Conservation (phyloP, 2,888 invertebrate genomes). For the Tetragonisca angustula region DNA sequence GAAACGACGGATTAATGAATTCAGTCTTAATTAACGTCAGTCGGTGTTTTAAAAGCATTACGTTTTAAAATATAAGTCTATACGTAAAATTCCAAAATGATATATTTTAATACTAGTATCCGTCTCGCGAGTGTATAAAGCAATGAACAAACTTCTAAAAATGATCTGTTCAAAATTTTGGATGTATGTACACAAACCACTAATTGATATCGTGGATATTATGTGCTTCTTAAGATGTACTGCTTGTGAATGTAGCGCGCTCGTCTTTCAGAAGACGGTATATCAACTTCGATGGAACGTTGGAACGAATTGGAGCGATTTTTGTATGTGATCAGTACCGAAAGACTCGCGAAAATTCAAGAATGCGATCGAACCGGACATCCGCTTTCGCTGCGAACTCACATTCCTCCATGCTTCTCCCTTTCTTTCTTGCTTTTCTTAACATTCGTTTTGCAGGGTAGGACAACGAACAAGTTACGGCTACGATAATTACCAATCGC, state of each 20-base stretch:
- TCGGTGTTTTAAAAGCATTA: not conserved
- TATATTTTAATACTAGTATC: not conserved
- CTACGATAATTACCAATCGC: conserved; percentile 26
- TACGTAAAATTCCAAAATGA: not conserved
- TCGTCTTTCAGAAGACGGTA: conserved; percentile 31
- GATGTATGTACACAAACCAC: not conserved
- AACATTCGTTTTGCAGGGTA: conserved; percentile 42
- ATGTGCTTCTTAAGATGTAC: conserved; percentile 56
- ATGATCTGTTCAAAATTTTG: not conserved
- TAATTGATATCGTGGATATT: conserved; percentile 26
- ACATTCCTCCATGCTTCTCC: conserved; percentile 5
- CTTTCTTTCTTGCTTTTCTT: not conserved
- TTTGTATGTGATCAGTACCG: conserved; percentile 39
- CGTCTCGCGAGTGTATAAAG: not conserved
- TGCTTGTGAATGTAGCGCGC: conserved; percentile 46
- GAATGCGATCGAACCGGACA: conserved; percentile 57
- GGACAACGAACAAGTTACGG: conserved; percentile 43
- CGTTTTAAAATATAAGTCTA: too few species aligned
- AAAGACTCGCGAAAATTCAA: conserved; percentile 50
- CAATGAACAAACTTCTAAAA: not conserved
- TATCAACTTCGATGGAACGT: conserved; percentile 43
- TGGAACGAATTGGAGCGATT: conserved; percentile 50
- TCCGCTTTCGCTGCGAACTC: conserved; percentile 52
- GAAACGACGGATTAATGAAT: not conserved
- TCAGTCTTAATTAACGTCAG: not conserved